phyloP scores from a whole-genome alignment of 2,888 invertebrate genomes.

The Gari tellinella region DNA sequence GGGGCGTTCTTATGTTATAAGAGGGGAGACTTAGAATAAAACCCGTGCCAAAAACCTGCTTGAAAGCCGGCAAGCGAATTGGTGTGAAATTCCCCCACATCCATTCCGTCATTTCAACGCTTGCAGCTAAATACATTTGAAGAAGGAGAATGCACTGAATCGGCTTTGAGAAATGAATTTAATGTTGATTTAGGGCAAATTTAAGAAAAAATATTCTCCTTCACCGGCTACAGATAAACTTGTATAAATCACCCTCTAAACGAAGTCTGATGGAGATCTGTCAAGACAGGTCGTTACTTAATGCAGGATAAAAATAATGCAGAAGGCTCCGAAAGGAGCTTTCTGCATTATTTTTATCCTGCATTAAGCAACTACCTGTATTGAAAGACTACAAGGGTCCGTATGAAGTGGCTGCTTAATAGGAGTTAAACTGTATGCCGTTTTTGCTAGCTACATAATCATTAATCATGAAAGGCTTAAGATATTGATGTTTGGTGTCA shows the following conservation, averaged over 20 bases:
- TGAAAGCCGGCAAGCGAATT: background rate
- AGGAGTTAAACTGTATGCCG: no score
- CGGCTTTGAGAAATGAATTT: conserved; percentile 31
- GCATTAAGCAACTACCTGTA: no score
- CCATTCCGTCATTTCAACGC: conserved; percentile 1
- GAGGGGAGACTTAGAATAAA: background rate
- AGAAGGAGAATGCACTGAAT: conserved; percentile 8
- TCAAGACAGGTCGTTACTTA: no score
- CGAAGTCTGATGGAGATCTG: no score
- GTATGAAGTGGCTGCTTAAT: no score
- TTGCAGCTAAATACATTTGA: background rate
- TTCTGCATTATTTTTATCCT: no score
- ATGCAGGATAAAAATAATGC: no score
- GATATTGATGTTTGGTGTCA: conserved; percentile 82
- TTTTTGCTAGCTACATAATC: conserved; percentile 59
- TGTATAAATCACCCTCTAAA: no score
- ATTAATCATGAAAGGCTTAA: conserved; percentile 76
- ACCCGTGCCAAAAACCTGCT: background rate
- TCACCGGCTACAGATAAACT: no score
- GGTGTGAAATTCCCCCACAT: conserved; percentile 7
- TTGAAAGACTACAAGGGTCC: no score
- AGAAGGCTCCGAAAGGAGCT: no score
- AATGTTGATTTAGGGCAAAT: conserved; percentile 54
- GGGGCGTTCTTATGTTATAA: conserved; percentile 1
- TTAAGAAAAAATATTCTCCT: conserved; percentile 37